phyloP scores from a whole-genome alignment of 2,113 vertebrate species.

The Leptobrachium ailaonicum region DNA sequence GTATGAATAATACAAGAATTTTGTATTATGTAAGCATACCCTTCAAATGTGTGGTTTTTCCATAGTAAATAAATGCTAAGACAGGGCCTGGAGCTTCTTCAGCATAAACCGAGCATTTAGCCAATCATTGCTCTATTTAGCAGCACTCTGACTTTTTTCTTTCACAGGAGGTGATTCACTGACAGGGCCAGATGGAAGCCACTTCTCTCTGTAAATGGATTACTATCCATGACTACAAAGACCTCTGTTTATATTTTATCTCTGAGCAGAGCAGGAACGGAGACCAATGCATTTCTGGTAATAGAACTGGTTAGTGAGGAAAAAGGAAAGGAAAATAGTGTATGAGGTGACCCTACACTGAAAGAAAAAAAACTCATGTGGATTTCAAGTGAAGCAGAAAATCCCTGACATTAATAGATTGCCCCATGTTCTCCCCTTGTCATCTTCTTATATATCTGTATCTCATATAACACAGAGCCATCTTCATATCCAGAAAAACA shows the following conservation, averaged over 20 bases:
- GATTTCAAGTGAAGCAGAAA: too few species aligned
- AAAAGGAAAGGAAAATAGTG: neutral
- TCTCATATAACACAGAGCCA: too few species aligned
- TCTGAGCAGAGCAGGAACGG: neutral
- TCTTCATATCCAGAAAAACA: too few species aligned
- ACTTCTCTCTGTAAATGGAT: slow-evolving; percentile 40
- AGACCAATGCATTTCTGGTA: neutral
- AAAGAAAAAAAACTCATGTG: too few species aligned
- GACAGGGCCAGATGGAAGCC: slow-evolving; percentile 26
- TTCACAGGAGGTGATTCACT: slow-evolving; percentile 29
- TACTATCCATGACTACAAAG: slow-evolving; percentile 44
- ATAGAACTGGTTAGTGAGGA: neutral
- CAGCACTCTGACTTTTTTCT: slow-evolving; percentile 1
- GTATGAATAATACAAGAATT: neutral
- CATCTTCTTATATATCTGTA: too few species aligned
- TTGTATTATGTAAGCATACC: neutral
- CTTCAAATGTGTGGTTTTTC: too few species aligned
- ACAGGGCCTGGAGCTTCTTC: neutral
- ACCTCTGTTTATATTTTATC: slow-evolving; percentile 8
- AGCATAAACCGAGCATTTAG: neutral
- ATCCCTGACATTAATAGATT: too few species aligned
- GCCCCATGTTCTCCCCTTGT: too few species aligned
- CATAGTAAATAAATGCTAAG: too few species aligned
- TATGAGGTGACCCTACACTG: neutral
- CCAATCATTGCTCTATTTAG: neutral